Percentiles rank a stretch among this genome's conserved stretches.
Evolutionary conservation across 2,888 invertebrate genomes (phyloP).

Genomic region (Odontothrips loti): DNA sequence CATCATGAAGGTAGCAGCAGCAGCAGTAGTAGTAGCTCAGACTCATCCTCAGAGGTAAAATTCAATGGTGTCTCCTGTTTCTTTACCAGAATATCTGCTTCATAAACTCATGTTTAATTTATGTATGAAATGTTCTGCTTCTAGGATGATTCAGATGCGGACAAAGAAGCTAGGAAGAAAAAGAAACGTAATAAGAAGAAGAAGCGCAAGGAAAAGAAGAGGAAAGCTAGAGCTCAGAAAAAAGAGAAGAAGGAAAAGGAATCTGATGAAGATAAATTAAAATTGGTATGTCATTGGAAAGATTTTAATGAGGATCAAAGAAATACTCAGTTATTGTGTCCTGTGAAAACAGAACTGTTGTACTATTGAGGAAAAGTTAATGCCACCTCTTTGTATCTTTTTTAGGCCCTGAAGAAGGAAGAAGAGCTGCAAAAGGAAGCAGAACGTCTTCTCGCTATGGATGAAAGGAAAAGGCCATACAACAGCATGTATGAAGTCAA

Average conservation of each 20-base stretch:
- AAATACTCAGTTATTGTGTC: slow-evolving; percentile 25
- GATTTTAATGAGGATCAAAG: neutral
- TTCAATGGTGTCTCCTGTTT: neutral
- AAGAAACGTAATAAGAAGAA: slow-evolving; percentile 1
- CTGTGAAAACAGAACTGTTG: too few species aligned
- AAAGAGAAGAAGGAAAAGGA: neutral
- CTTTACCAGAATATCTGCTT: neutral
- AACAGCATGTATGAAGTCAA: slow-evolving; percentile 84
- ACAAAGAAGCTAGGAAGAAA: slow-evolving; percentile 12
- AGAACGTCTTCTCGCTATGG: slow-evolving; percentile 61
- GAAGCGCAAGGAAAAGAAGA: slow-evolving; percentile 23
- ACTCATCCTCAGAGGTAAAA: neutral
- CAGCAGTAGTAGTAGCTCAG: neutral
- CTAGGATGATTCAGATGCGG: neutral
- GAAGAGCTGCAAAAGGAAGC: slow-evolving; percentile 58
- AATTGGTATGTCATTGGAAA: slow-evolving; percentile 33
- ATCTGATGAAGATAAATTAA: slow-evolving; percentile 35
- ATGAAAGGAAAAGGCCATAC: slow-evolving; percentile 89
- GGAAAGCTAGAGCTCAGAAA: neutral
- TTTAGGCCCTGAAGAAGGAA: slow-evolving; percentile 61
- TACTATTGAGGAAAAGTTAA: too few species aligned
- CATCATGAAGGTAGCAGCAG: neutral
- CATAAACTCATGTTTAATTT: neutral
- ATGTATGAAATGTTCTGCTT: neutral
- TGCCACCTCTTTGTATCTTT: neutral